Evolutionary conservation across 2,888 invertebrate genomes (phyloP).

Genomic region (Drosophila fulvimacula): DNA sequence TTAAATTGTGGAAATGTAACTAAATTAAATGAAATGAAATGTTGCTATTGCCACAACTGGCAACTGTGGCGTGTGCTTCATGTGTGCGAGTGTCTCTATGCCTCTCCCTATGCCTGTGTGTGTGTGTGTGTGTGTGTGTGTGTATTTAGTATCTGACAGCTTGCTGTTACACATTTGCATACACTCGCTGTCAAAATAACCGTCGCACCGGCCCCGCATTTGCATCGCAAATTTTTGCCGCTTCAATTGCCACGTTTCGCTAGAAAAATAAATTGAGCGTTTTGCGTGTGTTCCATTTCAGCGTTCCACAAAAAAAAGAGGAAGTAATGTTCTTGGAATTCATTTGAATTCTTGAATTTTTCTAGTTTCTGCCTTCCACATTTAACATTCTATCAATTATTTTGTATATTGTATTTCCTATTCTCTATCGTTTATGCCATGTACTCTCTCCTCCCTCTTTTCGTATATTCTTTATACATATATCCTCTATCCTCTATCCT

Average conservation of each 20-base stretch:
- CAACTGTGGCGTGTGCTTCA: constrained; percentile 6
- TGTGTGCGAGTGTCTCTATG: neutral
- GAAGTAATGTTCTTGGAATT: neutral
- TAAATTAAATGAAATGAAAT: constrained; percentile 72
- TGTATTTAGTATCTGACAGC: constrained; percentile 28
- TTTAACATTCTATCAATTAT: neutral
- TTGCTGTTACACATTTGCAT: constrained; percentile 43
- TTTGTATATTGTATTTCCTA: neutral
- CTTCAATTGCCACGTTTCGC: constrained; percentile 11
- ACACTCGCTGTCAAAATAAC: constrained; percentile 50
- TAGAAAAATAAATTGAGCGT: constrained; percentile 1
- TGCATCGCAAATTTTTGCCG: constrained; percentile 33
- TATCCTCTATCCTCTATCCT: neutral
- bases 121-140: constrained; percentile 17
- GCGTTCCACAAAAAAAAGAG: neutral
- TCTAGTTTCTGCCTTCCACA: neutral
- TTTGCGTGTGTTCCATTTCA: constrained; percentile 1
- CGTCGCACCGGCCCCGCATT: constrained; percentile 25
- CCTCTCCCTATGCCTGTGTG: neutral
- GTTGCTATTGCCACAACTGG: constrained; percentile 26
- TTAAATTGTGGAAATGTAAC: constrained; percentile 62
- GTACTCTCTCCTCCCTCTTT: neutral
- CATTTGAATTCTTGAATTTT: neutral
- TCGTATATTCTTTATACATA: too few relatives aligned
- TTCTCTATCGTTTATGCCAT: neutral